Base-by-base conservation (phyloP, 2,888 invertebrate genomes). In the Xestoiulus laeticollis region DNA sequence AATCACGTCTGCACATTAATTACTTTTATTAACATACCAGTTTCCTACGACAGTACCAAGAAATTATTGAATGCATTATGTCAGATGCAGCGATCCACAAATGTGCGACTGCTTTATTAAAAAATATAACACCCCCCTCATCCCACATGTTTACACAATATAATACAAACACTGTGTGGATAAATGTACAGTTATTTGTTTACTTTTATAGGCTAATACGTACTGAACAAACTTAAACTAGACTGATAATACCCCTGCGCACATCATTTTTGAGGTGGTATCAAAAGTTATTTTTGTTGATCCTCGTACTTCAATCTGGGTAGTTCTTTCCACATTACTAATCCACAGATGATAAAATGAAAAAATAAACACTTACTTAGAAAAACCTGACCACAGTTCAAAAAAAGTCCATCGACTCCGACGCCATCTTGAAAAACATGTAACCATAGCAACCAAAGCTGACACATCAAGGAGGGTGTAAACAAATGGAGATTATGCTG, bases 21-120 rank as follows among this genome's bases (percentile, higher is more conserved):
- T 33, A 33, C 6, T 19, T 84, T 38, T 38, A 38, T 33, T n/a
- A 1, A 48, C 86, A 5, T 44, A 86, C 86, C 86, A 86, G 12
- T 26, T 86, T 86, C 16, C 53, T 44, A 10, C 53, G 44, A 86
- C 86, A 48, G 48, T 86, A 86, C 86, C 86, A 86, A 48, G 86
- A 86, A 48, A 86, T 32, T 26, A 86, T 86, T 8, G 86, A 44
- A 48, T 86, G 86, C 86, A 86, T 86, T 22, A 68, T 68, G 33
- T 78, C 14, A 30, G 22, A 78, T 30, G 78, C 14, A 0, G 0
- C 14, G 12, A 22, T 68, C n/a, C 19, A 59, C 0, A 38, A 38
- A 8, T 38, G 38, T 38, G 8, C 2, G 38, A 38, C 6, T 8
- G 12, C 30, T 8, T 22, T 78, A 78, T 22, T 78, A 26, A 26